These are phyloP conservation scores for Sander vitreus DNA, from an alignment of 2,113 vertebrate genomes.

Conservation along the genomic window DNA sequence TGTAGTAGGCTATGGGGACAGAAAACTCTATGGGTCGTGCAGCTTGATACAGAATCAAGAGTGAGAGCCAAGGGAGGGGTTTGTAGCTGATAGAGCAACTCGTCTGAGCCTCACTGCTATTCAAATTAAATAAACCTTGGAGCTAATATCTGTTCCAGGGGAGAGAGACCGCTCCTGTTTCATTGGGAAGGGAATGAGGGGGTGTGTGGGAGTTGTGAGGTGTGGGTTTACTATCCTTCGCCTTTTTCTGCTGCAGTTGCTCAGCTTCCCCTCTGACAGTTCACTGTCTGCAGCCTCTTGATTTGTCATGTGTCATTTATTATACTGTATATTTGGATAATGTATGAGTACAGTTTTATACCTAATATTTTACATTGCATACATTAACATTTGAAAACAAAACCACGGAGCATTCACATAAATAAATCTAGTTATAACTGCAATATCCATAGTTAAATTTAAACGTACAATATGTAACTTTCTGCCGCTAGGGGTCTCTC, in stretches of 20 bases:
- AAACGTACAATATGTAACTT: too few species aligned
- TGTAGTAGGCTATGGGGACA: slow-evolving; percentile 32
- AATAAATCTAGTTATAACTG: not conserved
- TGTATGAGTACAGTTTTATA: slow-evolving; percentile 12
- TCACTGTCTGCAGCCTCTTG: not conserved
- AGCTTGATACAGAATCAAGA: slow-evolving; percentile 44
- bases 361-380: not conserved
- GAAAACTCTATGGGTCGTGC: slow-evolving; percentile 17
- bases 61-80: slow-evolving; percentile 58
- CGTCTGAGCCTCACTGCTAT: slow-evolving; percentile 53
- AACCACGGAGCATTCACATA: not conserved
- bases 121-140: slow-evolving; percentile 70
- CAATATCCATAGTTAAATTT: not conserved
- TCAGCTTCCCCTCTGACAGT: slow-evolving; percentile 1
- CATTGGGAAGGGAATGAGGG: not conserved
- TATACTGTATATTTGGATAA: slow-evolving; percentile 15
- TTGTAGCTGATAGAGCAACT: slow-evolving; percentile 60
- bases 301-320: slow-evolving; percentile 18
- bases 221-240: not conserved
- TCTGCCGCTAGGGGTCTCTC: too few species aligned
- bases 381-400: slow-evolving; percentile 12
- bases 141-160: slow-evolving; percentile 42
- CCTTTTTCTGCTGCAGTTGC: slow-evolving; percentile 2
- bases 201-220: not conserved
- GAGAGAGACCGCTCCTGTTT: slow-evolving; percentile 23